Percentiles rank a stretch among this genome's conserved stretches.
phyloP scores from a whole-genome alignment of 2,888 invertebrate genomes.

The Sminthurinus aureus region DNA sequence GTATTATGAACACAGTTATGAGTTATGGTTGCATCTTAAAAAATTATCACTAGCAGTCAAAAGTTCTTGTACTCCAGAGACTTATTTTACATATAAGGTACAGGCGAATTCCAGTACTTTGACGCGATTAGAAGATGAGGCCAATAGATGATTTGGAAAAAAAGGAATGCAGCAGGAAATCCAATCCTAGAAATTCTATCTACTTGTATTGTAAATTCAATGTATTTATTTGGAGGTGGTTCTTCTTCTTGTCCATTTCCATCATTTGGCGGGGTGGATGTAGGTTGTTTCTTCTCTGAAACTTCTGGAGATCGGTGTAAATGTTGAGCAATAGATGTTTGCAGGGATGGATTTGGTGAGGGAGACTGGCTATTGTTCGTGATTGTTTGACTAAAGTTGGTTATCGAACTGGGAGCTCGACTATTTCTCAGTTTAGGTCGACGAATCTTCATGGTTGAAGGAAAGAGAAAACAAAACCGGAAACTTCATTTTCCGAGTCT shows the following conservation, averaged over 20 bases:
- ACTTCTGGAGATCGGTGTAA: background rate
- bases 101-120: background rate
- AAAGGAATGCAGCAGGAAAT: slow-evolving; percentile 21
- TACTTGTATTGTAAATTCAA: background rate
- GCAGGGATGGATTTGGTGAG: slow-evolving; percentile 21
- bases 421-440: slow-evolving; percentile 35
- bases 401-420: slow-evolving; percentile 26
- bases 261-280: background rate
- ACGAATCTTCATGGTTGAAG: slow-evolving; percentile 17
- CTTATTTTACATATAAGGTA: too few species aligned
- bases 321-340: background rate
- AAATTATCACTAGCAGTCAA: too few species aligned
- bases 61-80: too few species aligned
- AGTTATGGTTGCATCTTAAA: too few species aligned
- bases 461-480: background rate
- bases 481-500: too few species aligned
- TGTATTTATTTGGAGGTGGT: slow-evolving; percentile 14
- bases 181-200: slow-evolving; percentile 1
- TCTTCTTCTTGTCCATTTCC: background rate
- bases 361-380: slow-evolving; percentile 7
- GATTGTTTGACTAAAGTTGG: background rate
- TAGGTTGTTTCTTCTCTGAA: too few species aligned
- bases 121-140: background rate
- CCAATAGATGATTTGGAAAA: slow-evolving; percentile 39
- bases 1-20: too few species aligned